Conservation (phyloP, 2,797 vertebrate genomes). For the Halcyon badia region DNA sequence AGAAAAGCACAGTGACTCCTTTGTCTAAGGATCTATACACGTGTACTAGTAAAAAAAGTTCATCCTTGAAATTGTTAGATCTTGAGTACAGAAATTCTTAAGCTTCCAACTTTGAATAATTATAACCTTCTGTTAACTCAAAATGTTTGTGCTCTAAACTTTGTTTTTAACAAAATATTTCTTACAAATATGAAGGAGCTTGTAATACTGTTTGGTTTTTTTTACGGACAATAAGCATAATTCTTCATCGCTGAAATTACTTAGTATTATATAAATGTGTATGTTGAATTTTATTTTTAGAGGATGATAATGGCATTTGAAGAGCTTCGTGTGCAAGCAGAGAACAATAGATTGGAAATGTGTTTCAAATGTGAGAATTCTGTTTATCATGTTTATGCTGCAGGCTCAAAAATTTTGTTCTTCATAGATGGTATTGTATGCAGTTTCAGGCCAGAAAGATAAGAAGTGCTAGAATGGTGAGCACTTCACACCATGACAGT, state of each 20-base stretch:
- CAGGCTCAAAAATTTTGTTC: not conserved
- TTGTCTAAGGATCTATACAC: not conserved
- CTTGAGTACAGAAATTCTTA: not conserved
- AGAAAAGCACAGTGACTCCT: not conserved
- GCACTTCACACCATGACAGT: not conserved
- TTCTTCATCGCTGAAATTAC: not conserved
- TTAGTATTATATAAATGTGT: not conserved
- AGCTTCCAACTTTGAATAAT: not conserved
- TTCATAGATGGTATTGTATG: not conserved
- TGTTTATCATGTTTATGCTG: conserved; percentile 1
- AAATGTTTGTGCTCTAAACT: not conserved
- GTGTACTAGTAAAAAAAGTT: not conserved
- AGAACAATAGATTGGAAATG: conserved; percentile 87
- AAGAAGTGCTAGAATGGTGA: not conserved
- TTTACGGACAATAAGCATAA: not conserved
- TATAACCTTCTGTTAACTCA: not conserved
- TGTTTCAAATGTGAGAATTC: conserved; percentile 84
- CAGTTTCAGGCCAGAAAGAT: not conserved
- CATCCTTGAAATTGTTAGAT: not conserved
- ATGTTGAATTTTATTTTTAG: conserved; percentile 76
- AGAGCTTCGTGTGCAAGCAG: conserved; percentile 86
- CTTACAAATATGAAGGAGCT: not conserved
- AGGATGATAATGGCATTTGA: conserved; percentile 89
- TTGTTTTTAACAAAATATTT: not conserved
- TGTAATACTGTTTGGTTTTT: not conserved